These are phyloP conservation scores for Phylloscopus whistleri DNA, from an alignment of 2,113 vertebrate species.

Conservation along the genomic window DNA sequence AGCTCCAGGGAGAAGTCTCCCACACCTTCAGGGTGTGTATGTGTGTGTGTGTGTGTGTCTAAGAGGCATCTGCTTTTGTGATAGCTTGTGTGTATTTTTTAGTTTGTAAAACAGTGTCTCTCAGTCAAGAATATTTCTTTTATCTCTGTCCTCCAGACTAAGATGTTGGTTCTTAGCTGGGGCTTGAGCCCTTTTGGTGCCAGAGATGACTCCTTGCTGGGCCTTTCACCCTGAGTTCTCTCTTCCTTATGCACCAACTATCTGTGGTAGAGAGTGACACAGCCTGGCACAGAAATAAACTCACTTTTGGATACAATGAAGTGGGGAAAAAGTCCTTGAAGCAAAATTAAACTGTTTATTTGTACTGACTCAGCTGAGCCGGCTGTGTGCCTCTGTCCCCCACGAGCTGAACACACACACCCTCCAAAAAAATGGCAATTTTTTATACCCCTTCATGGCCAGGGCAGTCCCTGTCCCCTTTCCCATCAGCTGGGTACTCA, in stretches of 20 bases:
- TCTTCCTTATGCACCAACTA: no score
- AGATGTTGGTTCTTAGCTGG: background rate
- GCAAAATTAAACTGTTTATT: background rate
- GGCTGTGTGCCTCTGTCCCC: no score
- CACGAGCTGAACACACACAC: accelerated
- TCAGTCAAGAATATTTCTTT: background rate
- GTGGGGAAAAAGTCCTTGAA: background rate
- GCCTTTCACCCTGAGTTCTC: background rate
- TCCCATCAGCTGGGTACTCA: background rate
- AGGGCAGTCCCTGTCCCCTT: background rate
- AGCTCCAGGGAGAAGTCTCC: background rate
- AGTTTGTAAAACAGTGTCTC: background rate
- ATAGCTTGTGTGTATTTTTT: no score
- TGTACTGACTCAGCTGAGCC: background rate
- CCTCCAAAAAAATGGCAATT: background rate
- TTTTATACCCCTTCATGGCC: accelerated
- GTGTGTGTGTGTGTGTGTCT: background rate
- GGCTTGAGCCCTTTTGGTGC: no score
- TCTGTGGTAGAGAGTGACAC: background rate
- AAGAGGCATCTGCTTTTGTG: background rate
- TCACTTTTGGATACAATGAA: background rate
- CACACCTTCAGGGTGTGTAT: background rate
- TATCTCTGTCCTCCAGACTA: background rate
- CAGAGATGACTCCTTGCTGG: background rate
- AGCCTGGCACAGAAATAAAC: background rate